Evolutionary conservation across 2,113 vertebrate genomes (phyloP), one percentile per base, ranked within the genome.

Genomic region (Ptychochromis oligacanthus): DNA sequence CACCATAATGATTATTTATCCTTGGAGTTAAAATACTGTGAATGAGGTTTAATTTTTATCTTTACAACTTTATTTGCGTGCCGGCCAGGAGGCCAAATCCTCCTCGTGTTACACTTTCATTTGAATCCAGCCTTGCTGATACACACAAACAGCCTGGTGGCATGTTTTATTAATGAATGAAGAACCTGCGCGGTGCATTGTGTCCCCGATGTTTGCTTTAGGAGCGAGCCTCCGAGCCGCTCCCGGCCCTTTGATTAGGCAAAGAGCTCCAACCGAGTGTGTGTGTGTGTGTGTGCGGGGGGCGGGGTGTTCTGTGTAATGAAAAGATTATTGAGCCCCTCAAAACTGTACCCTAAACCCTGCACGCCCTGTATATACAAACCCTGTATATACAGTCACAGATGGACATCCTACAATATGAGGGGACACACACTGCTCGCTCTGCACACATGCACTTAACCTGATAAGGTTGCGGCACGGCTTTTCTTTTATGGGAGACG

Each of bases 281-380:
- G 20, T 12, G 9, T 31, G 81, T 72, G 13, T 2, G 36, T 36
- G 24, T 5, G 1, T 3, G 62, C 43, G 14, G 14, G 12, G 6
- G 5, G 38, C 10, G 34, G 54, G 40, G 72, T 82, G 83, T 93
- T 94, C 70, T 95, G 96, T 94, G 95, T 96, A 95, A 95, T 95
- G 96, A 95, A 96, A 94, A 96, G 96, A 97, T 97, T 96, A 96
- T 96, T 91, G 88, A 89, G 94, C 87, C 90, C 94, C 95, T 92
- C 93, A 65, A 49, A 90, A 89, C 75, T 82, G 76, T 84, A 87
- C 79, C 75, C 88, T 94, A 82, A 88, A 94, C 94, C 89, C 93
- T 94, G 93, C 95, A 96, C 15, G n/a, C n/a, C n/a, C n/a, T n/a
- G n/a, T n/a, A n/a, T n/a, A n/a, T n/a, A n/a, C n/a, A n/a, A n/a